Percentiles rank a stretch among this genome's conserved stretches.
Evolutionary conservation across 2,888 invertebrate species (phyloP).

Genomic region (Onchidella celtica): DNA sequence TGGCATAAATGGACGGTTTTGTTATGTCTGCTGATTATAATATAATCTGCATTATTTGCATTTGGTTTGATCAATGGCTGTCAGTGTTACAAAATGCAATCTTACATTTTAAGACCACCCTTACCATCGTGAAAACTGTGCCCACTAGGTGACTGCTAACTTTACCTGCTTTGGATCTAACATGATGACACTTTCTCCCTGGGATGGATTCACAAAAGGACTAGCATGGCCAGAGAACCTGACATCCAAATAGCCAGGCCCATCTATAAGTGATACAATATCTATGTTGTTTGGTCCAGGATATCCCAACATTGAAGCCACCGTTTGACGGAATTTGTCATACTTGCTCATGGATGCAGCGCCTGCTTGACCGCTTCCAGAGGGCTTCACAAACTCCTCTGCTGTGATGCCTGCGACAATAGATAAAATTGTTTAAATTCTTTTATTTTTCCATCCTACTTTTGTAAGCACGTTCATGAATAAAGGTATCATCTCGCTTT

Average conservation of each 20-base stretch:
- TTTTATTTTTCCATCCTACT: neutral
- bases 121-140: too few relatives aligned
- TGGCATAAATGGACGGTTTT: too few relatives aligned
- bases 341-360: constrained; percentile 79
- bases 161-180: too few relatives aligned
- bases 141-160: too few relatives aligned
- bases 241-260: constrained; percentile 89
- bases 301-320: constrained; percentile 89
- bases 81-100: too few relatives aligned
- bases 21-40: too few relatives aligned
- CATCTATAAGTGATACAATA: constrained; percentile 95
- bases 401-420: constrained; percentile 89
- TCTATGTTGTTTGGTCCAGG: constrained; percentile 92
- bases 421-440: too few relatives aligned
- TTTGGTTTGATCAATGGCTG: too few relatives aligned
- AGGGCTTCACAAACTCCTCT: constrained; percentile 90
- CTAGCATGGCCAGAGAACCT: constrained; percentile 97
- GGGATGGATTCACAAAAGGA: constrained; percentile 95
- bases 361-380: constrained; percentile 14
- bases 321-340: constrained; percentile 92
- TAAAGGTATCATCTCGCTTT: too few relatives aligned
- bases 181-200: constrained; percentile 93
- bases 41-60: too few relatives aligned
- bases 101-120: too few relatives aligned
- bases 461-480: too few relatives aligned